These are phyloP conservation scores for Irena cyanogastra DNA, from an alignment of 2,113 vertebrate genomes.

Conservation along the genomic window DNA sequence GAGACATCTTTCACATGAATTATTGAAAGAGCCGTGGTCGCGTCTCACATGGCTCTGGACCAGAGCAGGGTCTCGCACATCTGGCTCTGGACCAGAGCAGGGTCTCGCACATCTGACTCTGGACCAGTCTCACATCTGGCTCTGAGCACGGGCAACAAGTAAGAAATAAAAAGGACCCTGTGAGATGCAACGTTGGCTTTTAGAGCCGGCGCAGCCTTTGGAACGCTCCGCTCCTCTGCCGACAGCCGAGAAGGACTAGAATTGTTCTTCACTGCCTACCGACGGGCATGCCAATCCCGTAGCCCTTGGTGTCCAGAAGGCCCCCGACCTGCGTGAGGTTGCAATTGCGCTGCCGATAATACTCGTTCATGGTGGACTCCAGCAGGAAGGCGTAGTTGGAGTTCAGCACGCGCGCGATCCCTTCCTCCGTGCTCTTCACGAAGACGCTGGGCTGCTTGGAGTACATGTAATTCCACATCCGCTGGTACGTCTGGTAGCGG, in stretches of 20 bases:
- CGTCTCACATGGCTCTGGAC: constrained; percentile 42
- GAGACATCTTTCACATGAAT: constrained; percentile 31
- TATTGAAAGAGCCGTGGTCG: not conserved
- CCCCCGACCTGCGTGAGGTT: constrained; percentile 98
- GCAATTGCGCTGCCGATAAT: constrained; percentile 96
- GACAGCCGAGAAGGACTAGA: constrained; percentile 66
- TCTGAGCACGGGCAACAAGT: not conserved
- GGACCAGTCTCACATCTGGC: not conserved
- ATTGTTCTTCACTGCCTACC: constrained; percentile 80
- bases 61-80: not conserved
- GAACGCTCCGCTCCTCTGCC: constrained; percentile 54
- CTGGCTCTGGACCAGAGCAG: not conserved
- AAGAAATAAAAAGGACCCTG: not conserved
- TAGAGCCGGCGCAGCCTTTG: constrained; percentile 41
- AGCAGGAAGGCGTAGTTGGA: constrained; percentile 97
- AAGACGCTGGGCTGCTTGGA: constrained; percentile 97
- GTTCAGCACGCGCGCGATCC: constrained; percentile 93
- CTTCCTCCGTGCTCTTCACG: constrained; percentile 98
- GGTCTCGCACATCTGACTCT: not conserved
- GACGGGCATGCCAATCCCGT: constrained; percentile 96
- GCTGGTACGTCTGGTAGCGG: constrained; percentile 97
- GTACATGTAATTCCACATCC: constrained; percentile 99
- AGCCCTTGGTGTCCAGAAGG: constrained; percentile 98
- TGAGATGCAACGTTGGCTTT: constrained; percentile 17
- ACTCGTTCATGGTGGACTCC: constrained; percentile 99